phyloP scores from a whole-genome alignment of 2,888 invertebrate genomes.

The Caenorhabditis macrosperma region DNA sequence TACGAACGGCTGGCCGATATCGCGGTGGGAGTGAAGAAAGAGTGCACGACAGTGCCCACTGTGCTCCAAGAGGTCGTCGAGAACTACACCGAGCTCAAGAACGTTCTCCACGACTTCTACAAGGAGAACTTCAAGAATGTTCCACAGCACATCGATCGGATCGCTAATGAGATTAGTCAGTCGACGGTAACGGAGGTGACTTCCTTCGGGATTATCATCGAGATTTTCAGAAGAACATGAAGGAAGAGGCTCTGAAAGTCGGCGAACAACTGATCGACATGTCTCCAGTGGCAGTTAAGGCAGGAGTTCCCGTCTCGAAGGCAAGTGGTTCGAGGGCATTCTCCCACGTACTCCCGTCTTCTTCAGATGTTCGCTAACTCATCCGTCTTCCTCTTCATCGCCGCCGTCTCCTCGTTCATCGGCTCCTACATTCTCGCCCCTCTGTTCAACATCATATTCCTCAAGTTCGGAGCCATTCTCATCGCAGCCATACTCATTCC shows the following conservation, averaged over 20 bases:
- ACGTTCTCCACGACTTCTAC: constrained; percentile 17
- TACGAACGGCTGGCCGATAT: constrained; percentile 35
- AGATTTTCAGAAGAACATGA: constrained; percentile 20
- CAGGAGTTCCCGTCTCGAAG: constrained; percentile 18
- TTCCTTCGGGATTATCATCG: neutral
- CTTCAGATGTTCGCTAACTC: constrained; percentile 37
- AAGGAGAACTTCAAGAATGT: constrained; percentile 21
- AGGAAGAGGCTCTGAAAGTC: constrained; percentile 6
- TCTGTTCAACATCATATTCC: constrained; percentile 24
- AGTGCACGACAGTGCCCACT: constrained; percentile 3
- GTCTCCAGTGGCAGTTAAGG: constrained; percentile 1
- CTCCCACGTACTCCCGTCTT: too few species aligned
- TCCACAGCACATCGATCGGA: constrained; percentile 14
- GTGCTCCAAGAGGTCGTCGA: constrained; percentile 23
- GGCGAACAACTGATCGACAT: constrained; percentile 4
- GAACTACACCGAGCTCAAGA: constrained; percentile 17
- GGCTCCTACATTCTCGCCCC: constrained; percentile 40
- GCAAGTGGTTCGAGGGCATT: too few species aligned
- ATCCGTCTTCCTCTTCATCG: constrained; percentile 15
- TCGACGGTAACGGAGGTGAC: neutral
- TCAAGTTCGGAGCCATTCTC: constrained; percentile 43
- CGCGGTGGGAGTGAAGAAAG: constrained; percentile 18
- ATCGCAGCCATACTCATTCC: constrained; percentile 27
- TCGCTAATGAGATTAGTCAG: neutral
- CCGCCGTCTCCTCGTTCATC: constrained; percentile 32